Evolutionary conservation across 2,888 invertebrate genomes (phyloP), one percentile per base, ranked within the genome.

Genomic region (Ectemnius lituratus): DNA sequence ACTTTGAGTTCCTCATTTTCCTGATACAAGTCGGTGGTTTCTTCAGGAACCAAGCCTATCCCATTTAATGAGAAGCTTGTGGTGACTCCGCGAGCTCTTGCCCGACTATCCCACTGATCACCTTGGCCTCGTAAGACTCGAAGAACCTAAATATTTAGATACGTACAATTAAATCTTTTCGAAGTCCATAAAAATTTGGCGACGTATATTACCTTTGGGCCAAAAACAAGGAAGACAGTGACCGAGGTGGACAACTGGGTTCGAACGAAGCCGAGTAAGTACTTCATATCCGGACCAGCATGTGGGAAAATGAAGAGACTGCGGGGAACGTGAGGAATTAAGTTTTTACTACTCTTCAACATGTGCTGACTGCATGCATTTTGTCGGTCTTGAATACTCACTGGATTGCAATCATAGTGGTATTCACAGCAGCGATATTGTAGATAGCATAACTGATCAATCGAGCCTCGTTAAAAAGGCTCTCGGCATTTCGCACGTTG

Each of bases 371-470:
- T 57, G 49, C n/a, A 28, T 68, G 62, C 20, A 58, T 59, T 56
- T 27, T 11, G 37, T 57, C 57, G 52, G 74, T 62, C 70, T 52
- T 86, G 60, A 62, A 95, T 52, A 52, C 97, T 95, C 93, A 98
- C 98, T 97, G 97, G 88, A 98, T 95, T 23, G 97, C 95, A 81
- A 97, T 96, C 96, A 98, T 97, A 80, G 97, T 94, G 67, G 95
- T 96, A 91, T 98, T 98, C 85, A 98, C 97, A 70, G 97, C 93
- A 83, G 97, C 97, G 86, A 98, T 98, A 91, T 98, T 98, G 92
- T 98, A 98, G 81, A 98, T 97, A 65, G 98, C 97, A 91, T 97
- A 97, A 74, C 97, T 97, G 90, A 98, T 98, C 85, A 97, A 94
- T 84, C 96, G 93, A 16, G 98, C 98, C 91, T 98, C 98, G 91